Evolutionary conservation across 30 jellyfish, hydroid and myxozoan genomes (phyloP).

Genomic region (Aurelia coerulea): DNA sequence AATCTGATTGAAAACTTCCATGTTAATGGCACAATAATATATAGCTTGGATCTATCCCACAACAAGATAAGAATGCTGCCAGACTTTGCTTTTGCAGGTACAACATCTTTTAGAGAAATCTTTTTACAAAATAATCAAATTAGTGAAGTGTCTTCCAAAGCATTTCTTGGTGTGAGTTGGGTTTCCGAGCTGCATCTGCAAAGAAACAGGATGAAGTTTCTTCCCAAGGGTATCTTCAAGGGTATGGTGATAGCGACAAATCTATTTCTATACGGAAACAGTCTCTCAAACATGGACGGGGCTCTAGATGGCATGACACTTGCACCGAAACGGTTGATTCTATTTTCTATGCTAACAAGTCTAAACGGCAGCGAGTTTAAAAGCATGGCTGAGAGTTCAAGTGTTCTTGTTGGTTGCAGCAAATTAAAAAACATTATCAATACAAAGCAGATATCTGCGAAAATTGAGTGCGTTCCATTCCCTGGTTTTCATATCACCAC

Average conservation of each 20-base stretch:
- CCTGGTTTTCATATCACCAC: neutral
- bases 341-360: slow-evolving; percentile 16
- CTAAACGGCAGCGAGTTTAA: neutral
- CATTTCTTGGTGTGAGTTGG: slow-evolving; percentile 40
- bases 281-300: slow-evolving; percentile 11
- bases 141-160: slow-evolving; percentile 28
- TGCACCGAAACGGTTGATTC: slow-evolving; percentile 39
- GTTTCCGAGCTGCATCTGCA: slow-evolving; percentile 31
- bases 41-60: slow-evolving; percentile 29
- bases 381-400: slow-evolving; percentile 15
- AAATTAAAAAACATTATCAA: slow-evolving; percentile 12
- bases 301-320: slow-evolving; percentile 26
- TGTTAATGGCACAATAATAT: neutral
- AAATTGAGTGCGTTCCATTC: slow-evolving; percentile 47
- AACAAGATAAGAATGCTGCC: slow-evolving; percentile 12
- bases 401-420: slow-evolving; percentile 22
- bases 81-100: slow-evolving; percentile 31
- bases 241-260: slow-evolving; percentile 1
- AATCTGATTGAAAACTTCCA: slow-evolving; percentile 35
- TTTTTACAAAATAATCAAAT: slow-evolving; percentile 42
- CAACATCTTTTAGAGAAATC: neutral
- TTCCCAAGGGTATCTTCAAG: slow-evolving; percentile 29
- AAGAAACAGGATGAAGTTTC: neutral
- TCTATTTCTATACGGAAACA: slow-evolving; percentile 41
- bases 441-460: neutral